Percentiles rank a stretch among this genome's conserved stretches.
phyloP scores from a whole-genome alignment of 2,888 invertebrate genomes.

The Calephelis perditalis region DNA sequence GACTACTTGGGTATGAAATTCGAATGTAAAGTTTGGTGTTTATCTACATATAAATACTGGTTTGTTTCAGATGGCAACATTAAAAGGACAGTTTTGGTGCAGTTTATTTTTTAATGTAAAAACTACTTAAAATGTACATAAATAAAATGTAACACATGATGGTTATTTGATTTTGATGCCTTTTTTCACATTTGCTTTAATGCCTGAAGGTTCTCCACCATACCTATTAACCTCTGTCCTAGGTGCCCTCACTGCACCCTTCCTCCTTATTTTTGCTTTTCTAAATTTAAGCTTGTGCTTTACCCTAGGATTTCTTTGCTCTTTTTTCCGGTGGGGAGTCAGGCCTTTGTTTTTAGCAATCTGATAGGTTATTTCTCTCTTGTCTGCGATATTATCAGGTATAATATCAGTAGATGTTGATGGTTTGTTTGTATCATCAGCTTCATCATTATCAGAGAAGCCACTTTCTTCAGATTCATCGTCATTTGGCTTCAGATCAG shows the following conservation, averaged over 20 bases:
- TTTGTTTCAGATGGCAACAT: slow-evolving; percentile 71
- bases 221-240: slow-evolving; percentile 90
- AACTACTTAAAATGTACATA: slow-evolving; percentile 15
- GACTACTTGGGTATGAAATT: too few relatives aligned
- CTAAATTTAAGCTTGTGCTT: slow-evolving; percentile 95
- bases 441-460: slow-evolving; percentile 63
- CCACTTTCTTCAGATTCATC: slow-evolving; percentile 66
- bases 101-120: slow-evolving; percentile 17
- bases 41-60: slow-evolving; percentile 19
- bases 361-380: slow-evolving; percentile 93
- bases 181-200: slow-evolving; percentile 92
- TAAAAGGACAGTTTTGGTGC: slow-evolving; percentile 31
- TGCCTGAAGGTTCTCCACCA: slow-evolving; percentile 95
- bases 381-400: slow-evolving; percentile 67
- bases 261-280: slow-evolving; percentile 94
- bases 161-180: slow-evolving; percentile 90
- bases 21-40: not conserved
- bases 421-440: slow-evolving; percentile 48
- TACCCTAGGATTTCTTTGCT: slow-evolving; percentile 95
- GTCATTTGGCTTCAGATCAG: slow-evolving; percentile 32
- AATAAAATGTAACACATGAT: slow-evolving; percentile 9
- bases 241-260: slow-evolving; percentile 93
- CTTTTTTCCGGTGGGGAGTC: slow-evolving; percentile 93
- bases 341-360: slow-evolving; percentile 98
- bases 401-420: slow-evolving; percentile 49